Base-by-base conservation (phyloP, 2,113 vertebrate genomes). In the Thalassoma bifasciatum region DNA sequence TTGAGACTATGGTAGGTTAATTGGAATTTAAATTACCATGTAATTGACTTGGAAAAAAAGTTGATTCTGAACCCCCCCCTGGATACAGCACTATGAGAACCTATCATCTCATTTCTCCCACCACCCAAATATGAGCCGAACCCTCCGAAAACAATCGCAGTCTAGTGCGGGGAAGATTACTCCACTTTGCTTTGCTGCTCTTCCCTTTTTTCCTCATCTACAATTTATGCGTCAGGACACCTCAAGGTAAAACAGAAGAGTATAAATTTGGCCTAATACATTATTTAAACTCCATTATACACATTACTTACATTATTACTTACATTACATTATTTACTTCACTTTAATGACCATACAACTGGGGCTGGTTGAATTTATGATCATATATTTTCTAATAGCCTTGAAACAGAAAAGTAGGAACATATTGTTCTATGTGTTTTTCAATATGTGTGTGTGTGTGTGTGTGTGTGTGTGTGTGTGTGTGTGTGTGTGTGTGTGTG, bases 271-370 rank as follows among this genome's bases (percentile, higher is more conserved):
- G 30, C 52, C 16, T 34, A 9, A 22, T 58, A 59, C 16, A 60
- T 50, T 60, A 63, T 79, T 64, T 57, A 66, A 70, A 66, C 42
- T 76, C 54, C 22, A 73, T 58, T 62, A 57, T 23, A 62, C 23
- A 62, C 23, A 4, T 67, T 23, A 44, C 57, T 50, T 47, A 51
- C 47, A 73, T 30, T 37, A 72, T 77, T 49, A 54, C 21, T 30
- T 30, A 30, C 30, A 30, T 30, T 30, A 30, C 30, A 30, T 30
- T 30, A n/a, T 64, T 75, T 47, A 54, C 23, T 70, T 70, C 10
- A 77, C 53, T 69, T 66, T 76, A 65, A 72, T 58, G 36, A 62
- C 26, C 16, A 4, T 42, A 30, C 44, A 67, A 51, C 51, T 44
- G 54, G 66, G 44, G 44, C 6, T 8, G 14, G 2, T 16, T 14